These are phyloP conservation scores for Aphaenogaster ashmeadi DNA, from an alignment of 1,140 invertebrate species.

Conservation along the genomic window DNA sequence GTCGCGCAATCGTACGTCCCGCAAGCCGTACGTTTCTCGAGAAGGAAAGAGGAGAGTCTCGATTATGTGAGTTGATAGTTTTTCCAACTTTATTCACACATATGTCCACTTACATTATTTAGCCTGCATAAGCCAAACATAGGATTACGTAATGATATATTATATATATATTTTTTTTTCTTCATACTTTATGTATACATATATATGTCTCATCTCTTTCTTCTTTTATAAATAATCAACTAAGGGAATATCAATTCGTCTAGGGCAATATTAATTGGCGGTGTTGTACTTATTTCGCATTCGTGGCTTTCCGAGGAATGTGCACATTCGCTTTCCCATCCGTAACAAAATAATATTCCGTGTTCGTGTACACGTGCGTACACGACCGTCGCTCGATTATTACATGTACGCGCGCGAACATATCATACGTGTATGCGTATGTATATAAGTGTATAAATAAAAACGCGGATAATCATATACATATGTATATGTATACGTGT, in stretches of 20 bases:
- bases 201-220: constrained; percentile 77
- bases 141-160: constrained; percentile 83
- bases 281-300: constrained; percentile 85
- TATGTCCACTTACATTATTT: constrained; percentile 86
- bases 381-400: constrained; percentile 8
- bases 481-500: constrained; percentile 58
- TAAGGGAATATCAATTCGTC: constrained; percentile 77
- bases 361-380: not conserved
- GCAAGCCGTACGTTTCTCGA: constrained; percentile 19
- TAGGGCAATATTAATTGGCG: constrained; percentile 84
- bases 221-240: constrained; percentile 81
- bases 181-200: constrained; percentile 76
- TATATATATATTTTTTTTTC: constrained; percentile 58
- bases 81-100: constrained; percentile 87
- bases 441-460: constrained; percentile 43
- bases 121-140: constrained; percentile 86
- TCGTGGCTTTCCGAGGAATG: constrained; percentile 83
- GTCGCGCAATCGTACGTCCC: not conserved
- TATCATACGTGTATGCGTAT: constrained; percentile 54
- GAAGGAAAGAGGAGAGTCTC: constrained; percentile 54
- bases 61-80: constrained; percentile 49
- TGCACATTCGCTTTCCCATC: constrained; percentile 78
- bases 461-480: constrained; percentile 38
- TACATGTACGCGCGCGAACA: constrained; percentile 6
- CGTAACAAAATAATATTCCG: constrained; percentile 58